Percentiles rank a stretch among this genome's conserved stretches.
Conservation (phyloP, 2,113 vertebrate genomes). For the Pithys albifrons region DNA sequence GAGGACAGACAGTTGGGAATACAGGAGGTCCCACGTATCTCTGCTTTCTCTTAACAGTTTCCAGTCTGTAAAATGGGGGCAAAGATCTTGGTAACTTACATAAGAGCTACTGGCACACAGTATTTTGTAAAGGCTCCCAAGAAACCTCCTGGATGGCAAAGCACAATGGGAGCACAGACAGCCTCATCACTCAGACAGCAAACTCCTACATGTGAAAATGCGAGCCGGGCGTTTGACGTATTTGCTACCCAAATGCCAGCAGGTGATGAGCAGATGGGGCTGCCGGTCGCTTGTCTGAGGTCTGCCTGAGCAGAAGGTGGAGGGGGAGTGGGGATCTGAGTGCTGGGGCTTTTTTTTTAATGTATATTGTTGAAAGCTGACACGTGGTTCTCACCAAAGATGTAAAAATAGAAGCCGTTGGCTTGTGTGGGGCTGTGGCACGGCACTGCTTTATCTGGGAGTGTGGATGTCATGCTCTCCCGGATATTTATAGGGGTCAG, state of each 20-base stretch:
- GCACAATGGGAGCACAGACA: conserved; percentile 50
- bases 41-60: neutral
- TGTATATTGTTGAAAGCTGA: conserved; percentile 60
- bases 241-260: conserved; percentile 60
- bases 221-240: conserved; percentile 46
- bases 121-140: neutral
- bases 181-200: conserved; percentile 36
- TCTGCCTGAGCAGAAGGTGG: conserved; percentile 61
- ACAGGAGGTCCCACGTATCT: neutral
- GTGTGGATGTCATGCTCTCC: conserved; percentile 51
- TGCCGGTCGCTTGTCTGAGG: conserved; percentile 41
- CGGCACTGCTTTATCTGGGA: conserved; percentile 39
- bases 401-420: conserved; percentile 72
- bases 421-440: conserved; percentile 17
- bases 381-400: conserved; percentile 68
- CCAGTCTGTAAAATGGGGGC: neutral
- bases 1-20: neutral
- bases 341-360: neutral
- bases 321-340: conserved; percentile 45
- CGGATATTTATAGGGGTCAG: conserved; percentile 67
- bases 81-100: neutral
- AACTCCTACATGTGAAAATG: conserved; percentile 49
- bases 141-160: conserved; percentile 22
- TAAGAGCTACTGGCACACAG: neutral
- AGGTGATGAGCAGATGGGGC: conserved; percentile 72